phyloP scores from a whole-genome alignment of 2,797 vertebrate species.

The Enoplosus armatus region DNA sequence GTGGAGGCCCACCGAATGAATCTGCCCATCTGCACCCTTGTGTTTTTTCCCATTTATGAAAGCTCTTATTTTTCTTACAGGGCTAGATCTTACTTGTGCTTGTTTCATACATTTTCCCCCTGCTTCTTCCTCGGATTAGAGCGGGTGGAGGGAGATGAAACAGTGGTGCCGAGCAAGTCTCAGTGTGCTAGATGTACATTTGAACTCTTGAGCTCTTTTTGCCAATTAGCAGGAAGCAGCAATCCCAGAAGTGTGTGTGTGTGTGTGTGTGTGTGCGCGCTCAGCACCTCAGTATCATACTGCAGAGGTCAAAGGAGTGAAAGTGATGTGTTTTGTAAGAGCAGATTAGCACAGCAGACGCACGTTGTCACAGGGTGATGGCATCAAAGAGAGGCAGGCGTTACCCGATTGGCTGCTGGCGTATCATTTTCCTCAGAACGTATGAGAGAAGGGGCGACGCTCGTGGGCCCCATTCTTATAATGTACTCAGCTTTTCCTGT shows the following conservation, averaged over 20 bases:
- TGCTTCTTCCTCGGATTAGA: constrained; percentile 27
- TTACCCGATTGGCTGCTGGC: constrained; percentile 3
- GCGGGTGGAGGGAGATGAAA: constrained; percentile 38
- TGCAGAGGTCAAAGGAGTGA: constrained; percentile 29
- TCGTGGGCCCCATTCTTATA: too few species aligned
- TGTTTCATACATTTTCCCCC: constrained; percentile 19
- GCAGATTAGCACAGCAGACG: constrained; percentile 14
- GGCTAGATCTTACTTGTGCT: constrained; percentile 26
- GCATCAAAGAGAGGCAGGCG: background rate
- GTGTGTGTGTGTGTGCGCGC: background rate
- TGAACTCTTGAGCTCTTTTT: constrained; percentile 56
- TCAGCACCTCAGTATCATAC: constrained; percentile 5
- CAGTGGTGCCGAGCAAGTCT: constrained; percentile 14
- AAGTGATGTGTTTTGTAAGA: constrained; percentile 31
- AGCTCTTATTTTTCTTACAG: constrained; percentile 33
- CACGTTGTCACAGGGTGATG: constrained; percentile 15
- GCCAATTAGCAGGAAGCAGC: constrained; percentile 56
- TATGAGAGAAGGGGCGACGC: background rate
- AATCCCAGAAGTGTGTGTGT: constrained; percentile 11
- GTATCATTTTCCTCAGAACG: background rate
- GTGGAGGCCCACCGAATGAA: constrained; percentile 8
- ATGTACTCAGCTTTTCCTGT: background rate
- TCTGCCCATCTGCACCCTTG: constrained; percentile 13
- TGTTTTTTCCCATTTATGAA: constrained; percentile 14
- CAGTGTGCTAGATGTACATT: constrained; percentile 48